Conservation (phyloP, 2,888 invertebrate species). For the Luperina testacea region DNA sequence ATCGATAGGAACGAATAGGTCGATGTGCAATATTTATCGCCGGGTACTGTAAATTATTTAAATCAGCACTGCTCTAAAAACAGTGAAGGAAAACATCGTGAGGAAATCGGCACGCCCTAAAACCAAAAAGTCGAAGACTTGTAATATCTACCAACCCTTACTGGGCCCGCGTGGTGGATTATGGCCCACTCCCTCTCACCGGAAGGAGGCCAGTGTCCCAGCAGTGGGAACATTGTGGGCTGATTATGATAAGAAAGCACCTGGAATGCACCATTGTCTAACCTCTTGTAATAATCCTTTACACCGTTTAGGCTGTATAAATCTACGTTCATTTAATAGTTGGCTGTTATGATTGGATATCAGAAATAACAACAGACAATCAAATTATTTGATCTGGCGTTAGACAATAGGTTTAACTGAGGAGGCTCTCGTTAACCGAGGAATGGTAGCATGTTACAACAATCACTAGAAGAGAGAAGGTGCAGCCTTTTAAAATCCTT, state of each 20-base stretch:
- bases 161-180: too few relatives aligned
- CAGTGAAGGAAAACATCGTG: too few relatives aligned
- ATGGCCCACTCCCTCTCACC: too few relatives aligned
- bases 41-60: too few relatives aligned
- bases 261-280: neutral
- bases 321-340: neutral
- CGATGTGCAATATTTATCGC: too few relatives aligned
- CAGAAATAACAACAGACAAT: conserved; percentile 1
- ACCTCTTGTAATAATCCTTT: neutral
- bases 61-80: too few relatives aligned
- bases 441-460: neutral
- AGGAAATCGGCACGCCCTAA: too few relatives aligned
- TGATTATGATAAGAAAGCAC: neutral
- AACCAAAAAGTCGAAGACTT: too few relatives aligned
- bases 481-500: neutral
- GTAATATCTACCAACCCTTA: too few relatives aligned
- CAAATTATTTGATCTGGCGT: conserved; percentile 1
- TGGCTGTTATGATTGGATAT: conserved; percentile 12
- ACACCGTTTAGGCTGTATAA: neutral
- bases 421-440: neutral
- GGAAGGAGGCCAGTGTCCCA: too few relatives aligned
- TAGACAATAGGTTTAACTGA: neutral
- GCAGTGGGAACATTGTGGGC: too few relatives aligned
- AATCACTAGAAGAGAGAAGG: neutral
- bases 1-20: too few relatives aligned